Percentiles rank a stretch among this genome's conserved stretches.
Conservation (phyloP, 2,797 vertebrate genomes). For the Gallinago solitaria region DNA sequence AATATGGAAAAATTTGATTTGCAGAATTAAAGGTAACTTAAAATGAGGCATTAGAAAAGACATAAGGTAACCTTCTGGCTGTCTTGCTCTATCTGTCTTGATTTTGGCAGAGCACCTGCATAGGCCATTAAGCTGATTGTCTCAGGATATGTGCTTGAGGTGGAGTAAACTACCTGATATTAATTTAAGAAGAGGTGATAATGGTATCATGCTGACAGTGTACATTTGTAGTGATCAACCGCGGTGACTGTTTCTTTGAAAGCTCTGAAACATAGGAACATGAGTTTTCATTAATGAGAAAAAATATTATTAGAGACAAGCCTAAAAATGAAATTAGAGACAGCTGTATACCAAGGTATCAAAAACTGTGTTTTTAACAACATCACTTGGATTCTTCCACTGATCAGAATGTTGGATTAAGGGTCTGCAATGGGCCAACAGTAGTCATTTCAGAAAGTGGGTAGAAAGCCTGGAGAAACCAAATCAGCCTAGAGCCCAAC, state of each 20-base stretch:
- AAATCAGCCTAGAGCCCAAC: background rate
- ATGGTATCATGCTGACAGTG: constrained; percentile 21
- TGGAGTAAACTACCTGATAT: constrained; percentile 32
- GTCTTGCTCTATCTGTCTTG: constrained; percentile 14
- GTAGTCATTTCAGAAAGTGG: background rate
- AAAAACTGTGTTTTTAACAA: background rate
- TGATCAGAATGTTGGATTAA: background rate
- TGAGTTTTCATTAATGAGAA: background rate
- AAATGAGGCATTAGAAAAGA: background rate
- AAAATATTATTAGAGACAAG: background rate
- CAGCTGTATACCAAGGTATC: background rate
- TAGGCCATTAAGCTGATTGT: constrained; percentile 42
- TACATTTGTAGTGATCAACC: background rate
- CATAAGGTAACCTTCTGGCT: constrained; percentile 25
- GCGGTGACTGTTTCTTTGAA: constrained; percentile 7
- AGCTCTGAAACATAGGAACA: background rate
- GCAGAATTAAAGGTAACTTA: background rate
- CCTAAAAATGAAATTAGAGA: background rate
- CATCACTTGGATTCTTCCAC: background rate
- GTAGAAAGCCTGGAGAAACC: background rate
- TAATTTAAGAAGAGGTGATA: constrained; percentile 48
- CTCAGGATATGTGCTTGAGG: background rate
- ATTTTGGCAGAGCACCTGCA: constrained; percentile 24
- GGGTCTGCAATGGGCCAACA: background rate
- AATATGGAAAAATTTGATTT: background rate